Evolutionary conservation across 2,888 invertebrate genomes (phyloP).

Genomic region (Aplocera efformata): DNA sequence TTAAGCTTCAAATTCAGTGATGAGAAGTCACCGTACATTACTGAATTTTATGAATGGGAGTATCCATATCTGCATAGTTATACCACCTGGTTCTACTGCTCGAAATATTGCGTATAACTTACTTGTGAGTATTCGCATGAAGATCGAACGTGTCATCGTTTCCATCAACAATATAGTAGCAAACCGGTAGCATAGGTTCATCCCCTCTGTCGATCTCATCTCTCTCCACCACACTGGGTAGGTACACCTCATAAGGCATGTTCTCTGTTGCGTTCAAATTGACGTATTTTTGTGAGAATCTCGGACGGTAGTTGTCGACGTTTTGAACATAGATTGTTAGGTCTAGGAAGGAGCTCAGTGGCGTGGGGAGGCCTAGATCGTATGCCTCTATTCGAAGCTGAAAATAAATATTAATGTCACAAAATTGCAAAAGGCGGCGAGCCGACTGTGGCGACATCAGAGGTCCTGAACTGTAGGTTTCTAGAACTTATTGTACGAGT

Average conservation of each 20-base stretch:
- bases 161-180: slow-evolving; percentile 94
- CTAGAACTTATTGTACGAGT: too few species aligned
- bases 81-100: too few species aligned
- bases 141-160: slow-evolving; percentile 87
- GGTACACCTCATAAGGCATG: slow-evolving; percentile 79
- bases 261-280: slow-evolving; percentile 87
- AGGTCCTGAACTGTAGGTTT: too few species aligned
- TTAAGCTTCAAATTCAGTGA: too few species aligned
- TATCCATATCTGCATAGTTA: too few species aligned
- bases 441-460: too few species aligned
- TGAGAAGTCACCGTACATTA: too few species aligned
- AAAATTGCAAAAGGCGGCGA: too few species aligned
- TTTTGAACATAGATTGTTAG: slow-evolving; percentile 92
- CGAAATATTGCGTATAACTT: too few species aligned
- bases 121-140: slow-evolving; percentile 87
- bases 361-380: slow-evolving; percentile 92
- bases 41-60: too few species aligned
- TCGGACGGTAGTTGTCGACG: slow-evolving; percentile 93
- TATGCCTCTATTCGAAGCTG: slow-evolving; percentile 94
- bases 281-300: slow-evolving; percentile 87
- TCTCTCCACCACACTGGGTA: slow-evolving; percentile 91
- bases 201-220: slow-evolving; percentile 92
- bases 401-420: slow-evolving; percentile 14
- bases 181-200: slow-evolving; percentile 90
- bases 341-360: slow-evolving; percentile 92